phyloP scores from a whole-genome alignment of 2,113 vertebrate species.

The Dicentrarchus labrax region DNA sequence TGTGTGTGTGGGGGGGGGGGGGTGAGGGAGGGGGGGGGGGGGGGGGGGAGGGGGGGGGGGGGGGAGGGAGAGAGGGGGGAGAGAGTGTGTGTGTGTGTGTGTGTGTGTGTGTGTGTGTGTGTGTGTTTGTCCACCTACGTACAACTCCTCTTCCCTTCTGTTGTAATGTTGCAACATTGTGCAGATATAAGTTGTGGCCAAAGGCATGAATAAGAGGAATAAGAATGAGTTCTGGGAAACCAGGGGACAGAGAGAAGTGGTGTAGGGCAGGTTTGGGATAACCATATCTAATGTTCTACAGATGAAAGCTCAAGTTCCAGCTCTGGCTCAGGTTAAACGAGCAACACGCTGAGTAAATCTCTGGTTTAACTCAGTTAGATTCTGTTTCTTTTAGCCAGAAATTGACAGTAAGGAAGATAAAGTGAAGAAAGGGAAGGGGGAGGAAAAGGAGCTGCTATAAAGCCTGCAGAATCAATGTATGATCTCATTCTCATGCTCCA shows the following conservation, averaged over 20 bases:
- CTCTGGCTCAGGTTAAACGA: conserved; percentile 50
- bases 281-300: conserved; percentile 69
- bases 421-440: conserved; percentile 27
- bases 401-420: conserved; percentile 25
- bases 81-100: conserved; percentile 33
- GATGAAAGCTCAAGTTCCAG: conserved; percentile 55
- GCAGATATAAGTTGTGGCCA: conserved; percentile 65
- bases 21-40: too few species aligned
- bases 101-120: conserved; percentile 18
- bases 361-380: conserved; percentile 37
- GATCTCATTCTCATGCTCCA: conserved; percentile 72
- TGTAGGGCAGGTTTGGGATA: conserved; percentile 51
- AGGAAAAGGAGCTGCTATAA: conserved; percentile 27
- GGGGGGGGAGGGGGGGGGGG: too few species aligned
- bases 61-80: too few species aligned
- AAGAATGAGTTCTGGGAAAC: conserved; percentile 71
- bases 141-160: conserved; percentile 42
- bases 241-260: conserved; percentile 2
- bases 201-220: conserved; percentile 68
- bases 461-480: conserved; percentile 70
- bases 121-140: conserved; percentile 52
- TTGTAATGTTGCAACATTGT: conserved; percentile 72
- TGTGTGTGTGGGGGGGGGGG: conserved; percentile 31
- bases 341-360: conserved; percentile 45
- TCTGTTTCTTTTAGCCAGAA: conserved; percentile 40